Percentiles rank a stretch among this genome's conserved stretches.
phyloP scores from a whole-genome alignment of 2,113 vertebrate species.

The Prietella phreatophila region DNA sequence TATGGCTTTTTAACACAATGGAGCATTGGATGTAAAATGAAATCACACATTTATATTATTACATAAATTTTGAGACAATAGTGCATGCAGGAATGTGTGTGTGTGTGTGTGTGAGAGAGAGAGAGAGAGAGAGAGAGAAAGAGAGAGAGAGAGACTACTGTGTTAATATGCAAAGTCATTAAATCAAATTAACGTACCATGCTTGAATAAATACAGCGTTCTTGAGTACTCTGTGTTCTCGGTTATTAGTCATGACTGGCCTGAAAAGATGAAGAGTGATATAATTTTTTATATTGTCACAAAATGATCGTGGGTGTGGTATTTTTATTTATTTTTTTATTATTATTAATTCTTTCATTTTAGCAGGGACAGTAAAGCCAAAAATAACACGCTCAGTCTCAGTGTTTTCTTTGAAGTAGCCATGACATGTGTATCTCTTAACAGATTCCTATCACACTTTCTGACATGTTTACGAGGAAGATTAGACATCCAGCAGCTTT shows the following conservation, averaged over 20 bases:
- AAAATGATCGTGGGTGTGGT: not conserved
- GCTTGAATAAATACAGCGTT: not conserved
- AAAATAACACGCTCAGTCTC: not conserved
- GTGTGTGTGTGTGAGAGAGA: not conserved
- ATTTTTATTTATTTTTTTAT: not conserved
- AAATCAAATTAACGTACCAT: constrained; percentile 13
- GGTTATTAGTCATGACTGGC: constrained; percentile 1
- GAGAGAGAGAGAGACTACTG: not conserved
- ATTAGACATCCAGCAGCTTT: not conserved
- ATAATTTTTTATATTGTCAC: not conserved
- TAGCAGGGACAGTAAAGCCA: not conserved
- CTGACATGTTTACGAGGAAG: not conserved
- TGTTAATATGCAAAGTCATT: constrained; percentile 4
- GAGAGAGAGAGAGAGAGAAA: constrained; percentile 14
- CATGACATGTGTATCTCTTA: not conserved
- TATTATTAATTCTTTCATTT: constrained; percentile 5
- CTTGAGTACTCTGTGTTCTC: not conserved
- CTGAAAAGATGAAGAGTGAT: constrained; percentile 15
- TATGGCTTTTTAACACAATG: constrained; percentile 18
- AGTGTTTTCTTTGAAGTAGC: not conserved
- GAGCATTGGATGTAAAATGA: constrained; percentile 13
- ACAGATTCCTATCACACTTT: not conserved
- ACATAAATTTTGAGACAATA: not conserved
- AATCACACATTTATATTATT: constrained; percentile 28
- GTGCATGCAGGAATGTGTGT: not conserved